These are phyloP conservation scores for Quadroppia sp. DNA, from an alignment of 2,888 invertebrate genomes.

Conservation along the genomic window DNA sequence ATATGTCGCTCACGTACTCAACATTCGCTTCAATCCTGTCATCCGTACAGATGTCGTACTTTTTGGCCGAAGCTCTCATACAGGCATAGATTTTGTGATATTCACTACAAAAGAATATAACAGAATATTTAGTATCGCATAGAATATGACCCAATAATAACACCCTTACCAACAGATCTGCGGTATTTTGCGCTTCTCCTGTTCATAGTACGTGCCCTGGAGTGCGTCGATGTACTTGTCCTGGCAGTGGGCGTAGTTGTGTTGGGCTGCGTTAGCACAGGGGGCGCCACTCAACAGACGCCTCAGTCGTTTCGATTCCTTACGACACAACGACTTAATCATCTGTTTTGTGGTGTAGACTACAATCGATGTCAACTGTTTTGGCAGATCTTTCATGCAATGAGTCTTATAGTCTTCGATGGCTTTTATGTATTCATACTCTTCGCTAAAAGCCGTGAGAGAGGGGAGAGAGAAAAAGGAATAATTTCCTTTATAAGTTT, in stretches of 20 bases:
- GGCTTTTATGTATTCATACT: not conserved
- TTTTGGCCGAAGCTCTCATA: not conserved
- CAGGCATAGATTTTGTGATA: not conserved
- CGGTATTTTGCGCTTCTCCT: conserved; percentile 5
- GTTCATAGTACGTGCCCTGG: not conserved
- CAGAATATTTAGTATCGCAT: too few relatives aligned
- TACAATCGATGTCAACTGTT: conserved; percentile 2
- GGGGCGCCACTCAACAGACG: not conserved
- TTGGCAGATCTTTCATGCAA: conserved; percentile 16
- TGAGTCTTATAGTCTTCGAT: conserved; percentile 18
- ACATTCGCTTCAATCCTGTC: conserved; percentile 15
- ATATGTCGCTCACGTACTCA: not conserved
- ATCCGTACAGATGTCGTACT: not conserved
- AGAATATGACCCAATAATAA: not conserved
- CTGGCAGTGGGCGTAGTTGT: not conserved
- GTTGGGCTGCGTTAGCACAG: not conserved
- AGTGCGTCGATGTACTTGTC: conserved; percentile 12
- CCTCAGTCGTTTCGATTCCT: not conserved
- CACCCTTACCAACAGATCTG: not conserved
- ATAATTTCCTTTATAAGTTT: too few relatives aligned
- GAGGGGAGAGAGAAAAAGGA: too few relatives aligned
- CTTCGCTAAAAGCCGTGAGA: too few relatives aligned
- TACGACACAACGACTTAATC: not conserved
- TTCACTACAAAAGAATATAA: not conserved
- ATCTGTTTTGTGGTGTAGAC: not conserved